These are phyloP conservation scores for Aporophyla lueneburgensis DNA, from an alignment of 2,888 invertebrate species.

Conservation along the genomic window DNA sequence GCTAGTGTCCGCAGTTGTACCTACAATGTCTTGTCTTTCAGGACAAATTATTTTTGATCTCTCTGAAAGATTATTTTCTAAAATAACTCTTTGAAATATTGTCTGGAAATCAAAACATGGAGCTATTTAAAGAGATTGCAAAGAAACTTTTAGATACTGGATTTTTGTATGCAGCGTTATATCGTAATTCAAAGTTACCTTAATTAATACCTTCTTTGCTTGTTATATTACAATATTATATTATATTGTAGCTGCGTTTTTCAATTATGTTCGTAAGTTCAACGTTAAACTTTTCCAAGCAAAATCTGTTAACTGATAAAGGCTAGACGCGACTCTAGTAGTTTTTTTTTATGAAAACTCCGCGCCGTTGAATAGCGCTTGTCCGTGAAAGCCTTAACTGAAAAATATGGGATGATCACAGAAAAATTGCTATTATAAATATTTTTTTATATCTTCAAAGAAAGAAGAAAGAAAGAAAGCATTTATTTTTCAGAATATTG, in stretches of 20 bases:
- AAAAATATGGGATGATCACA: background rate
- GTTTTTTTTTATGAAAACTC: no score
- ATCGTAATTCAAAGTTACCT: background rate
- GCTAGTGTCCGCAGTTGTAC: background rate
- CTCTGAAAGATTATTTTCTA: background rate
- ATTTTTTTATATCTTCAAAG: no score
- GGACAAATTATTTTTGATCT: slow-evolving; percentile 13
- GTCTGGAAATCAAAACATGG: slow-evolving; percentile 11
- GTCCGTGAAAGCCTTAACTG: no score
- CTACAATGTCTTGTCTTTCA: background rate
- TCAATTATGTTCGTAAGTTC: background rate
- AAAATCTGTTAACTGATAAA: background rate
- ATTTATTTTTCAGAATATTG: no score
- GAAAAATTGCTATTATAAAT: background rate
- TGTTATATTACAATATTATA: slow-evolving; percentile 1
- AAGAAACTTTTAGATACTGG: no score
- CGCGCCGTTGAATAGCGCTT: no score
- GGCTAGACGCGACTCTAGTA: no score
- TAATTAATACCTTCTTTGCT: background rate
- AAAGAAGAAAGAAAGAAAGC: no score
- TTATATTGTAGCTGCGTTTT: slow-evolving; percentile 11
- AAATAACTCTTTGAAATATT: slow-evolving; percentile 15
- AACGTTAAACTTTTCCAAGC: background rate
- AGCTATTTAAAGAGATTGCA: background rate
- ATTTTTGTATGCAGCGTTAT: background rate